Evolutionary conservation across 2,888 invertebrate species (phyloP), one percentile per base, ranked within the genome.

Genomic region (Ophioninae sp.): DNA sequence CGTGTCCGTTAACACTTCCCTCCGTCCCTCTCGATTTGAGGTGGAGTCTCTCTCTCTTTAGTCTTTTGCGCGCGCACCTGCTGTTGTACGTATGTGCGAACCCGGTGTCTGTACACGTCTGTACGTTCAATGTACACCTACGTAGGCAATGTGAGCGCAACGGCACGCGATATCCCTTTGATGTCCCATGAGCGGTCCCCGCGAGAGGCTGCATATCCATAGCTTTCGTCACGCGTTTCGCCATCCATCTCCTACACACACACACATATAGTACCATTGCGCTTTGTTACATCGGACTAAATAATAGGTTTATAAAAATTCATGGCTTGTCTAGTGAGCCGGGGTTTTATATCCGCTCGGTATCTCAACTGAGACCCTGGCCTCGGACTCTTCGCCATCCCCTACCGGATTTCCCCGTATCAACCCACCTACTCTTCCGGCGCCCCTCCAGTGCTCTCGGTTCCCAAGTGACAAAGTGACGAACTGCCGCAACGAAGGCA

Each of bases 251-350:
- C 67, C 20, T 9, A 7, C 67, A 13, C 51, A 0, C 58, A 51
- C 9, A 2, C 3, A 30, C 67, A 30, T 59, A 3, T 7, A 2
- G 75, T 77, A 76, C 79, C 81, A 65, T 30, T 69, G 78, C 83
- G 87, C 89, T 91, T 90, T 88, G 90, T 92, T 91, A 92, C 92
- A 92, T 89, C 88, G 87, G 87, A 86, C 87, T 88, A 88, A 90
- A 91, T 91, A 91, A 92, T 91, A 89, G 90, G 89, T 91, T 92
- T 91, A 91, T 91, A 91, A 92, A 92, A 92, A 91, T 90, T 90
- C 90, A 90, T 89, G 87, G 87, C 86, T 85, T 87, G 85, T 87
- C 87, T 86, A 85, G 87, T 87, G 88, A 87, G 85, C 85, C 84
- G 80, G 44, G 71, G 83, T 81, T 88, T 88, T 88, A 87, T 86